Evolutionary conservation across 2,888 invertebrate species (phyloP), one percentile per base, ranked within the genome.

Genomic region (Chloroclysta siterata): DNA sequence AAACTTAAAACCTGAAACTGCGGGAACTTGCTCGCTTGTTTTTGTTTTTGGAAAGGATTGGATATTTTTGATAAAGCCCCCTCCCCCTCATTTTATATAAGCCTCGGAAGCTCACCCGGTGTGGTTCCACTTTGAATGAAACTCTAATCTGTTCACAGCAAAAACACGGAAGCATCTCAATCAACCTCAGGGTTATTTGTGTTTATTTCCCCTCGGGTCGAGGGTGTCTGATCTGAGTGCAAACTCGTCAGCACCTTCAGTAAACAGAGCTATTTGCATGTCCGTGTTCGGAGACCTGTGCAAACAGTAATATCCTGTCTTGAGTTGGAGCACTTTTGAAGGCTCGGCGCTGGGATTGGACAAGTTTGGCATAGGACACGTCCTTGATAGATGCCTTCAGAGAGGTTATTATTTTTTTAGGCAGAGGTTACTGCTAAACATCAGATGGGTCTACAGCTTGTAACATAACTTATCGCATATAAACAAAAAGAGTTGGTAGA

Each of bases 261-360:
- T 77, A 85, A 84, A 87, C 79, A 87, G 48, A 59, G 60, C 63
- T 87, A 81, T 88, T 87, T 88, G 80, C 81, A 68, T 78, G 76
- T 63, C 78, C 74, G 71, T 72, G 76, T 77, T 81, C 80, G 60
- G 78, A 78, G 83, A 76, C 83, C 86, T 85, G 68, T 73, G 81
- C 79, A 83, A 89, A 89, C 78, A 87, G 78, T 80, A 85, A 88
- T 86, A 86, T 85, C 80, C 82, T 73, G 73, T 74, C 74, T 77
- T 78, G 69, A 76, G 77, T 73, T 63, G 65, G 65, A 69, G 73
- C 76, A 74, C 76, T 82, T 78, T 74, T 76, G 65, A 69, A 61
- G 66, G 57, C 65, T 55, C 51, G 46, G 60, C 57, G 39, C 64
- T n/a, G 47, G 54, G 55, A 58, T 61, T 61, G 58, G 61, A 51